These are phyloP conservation scores for Actinemys pallida DNA, from an alignment of 2,113 vertebrate species.

Conservation along the genomic window DNA sequence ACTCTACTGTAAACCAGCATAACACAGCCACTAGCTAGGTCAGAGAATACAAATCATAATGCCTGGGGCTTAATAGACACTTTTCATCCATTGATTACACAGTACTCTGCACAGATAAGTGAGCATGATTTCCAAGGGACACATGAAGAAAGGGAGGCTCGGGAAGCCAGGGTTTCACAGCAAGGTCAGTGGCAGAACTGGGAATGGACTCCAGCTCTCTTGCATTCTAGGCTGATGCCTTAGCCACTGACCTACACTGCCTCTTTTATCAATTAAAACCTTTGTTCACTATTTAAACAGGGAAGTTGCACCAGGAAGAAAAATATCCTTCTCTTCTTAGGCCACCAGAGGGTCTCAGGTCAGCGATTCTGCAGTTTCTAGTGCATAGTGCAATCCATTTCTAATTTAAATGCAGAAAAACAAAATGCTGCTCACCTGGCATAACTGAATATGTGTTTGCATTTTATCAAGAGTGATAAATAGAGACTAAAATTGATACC, in stretches of 20 bases:
- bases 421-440: not conserved
- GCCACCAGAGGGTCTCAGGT: not conserved
- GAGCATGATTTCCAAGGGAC: not conserved
- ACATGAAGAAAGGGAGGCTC: not conserved
- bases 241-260: not conserved
- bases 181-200: constrained; percentile 18
- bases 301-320: not conserved
- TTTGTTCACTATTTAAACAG: constrained; percentile 15
- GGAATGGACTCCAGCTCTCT: not conserved
- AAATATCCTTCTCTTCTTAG: not conserved
- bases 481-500: not conserved
- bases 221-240: not conserved
- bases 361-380: not conserved
- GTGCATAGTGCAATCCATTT: not conserved
- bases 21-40: not conserved
- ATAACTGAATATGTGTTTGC: not conserved
- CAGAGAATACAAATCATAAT: constrained; percentile 30
- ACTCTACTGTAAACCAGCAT: not conserved
- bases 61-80: not conserved
- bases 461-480: not conserved
- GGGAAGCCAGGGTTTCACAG: not conserved
- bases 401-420: not conserved
- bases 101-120: constrained; percentile 8
- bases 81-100: not conserved
- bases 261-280: not conserved